Conservation (phyloP, 1,140 invertebrate species). For the Dryas iulia region DNA sequence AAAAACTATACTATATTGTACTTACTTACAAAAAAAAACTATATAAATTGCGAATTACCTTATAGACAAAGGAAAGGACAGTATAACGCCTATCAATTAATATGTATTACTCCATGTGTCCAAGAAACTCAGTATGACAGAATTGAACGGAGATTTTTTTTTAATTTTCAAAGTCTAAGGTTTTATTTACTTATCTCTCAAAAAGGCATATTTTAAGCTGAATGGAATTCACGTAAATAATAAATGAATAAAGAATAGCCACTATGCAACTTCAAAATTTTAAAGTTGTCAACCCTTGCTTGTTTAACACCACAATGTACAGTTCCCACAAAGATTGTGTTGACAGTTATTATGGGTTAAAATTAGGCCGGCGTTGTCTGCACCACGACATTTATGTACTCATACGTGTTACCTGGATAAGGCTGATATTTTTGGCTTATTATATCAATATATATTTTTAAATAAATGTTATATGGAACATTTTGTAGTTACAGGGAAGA, state of each 20-base stretch:
- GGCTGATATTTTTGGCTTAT: neutral
- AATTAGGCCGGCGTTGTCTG: slow-evolving; percentile 45
- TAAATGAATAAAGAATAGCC: neutral
- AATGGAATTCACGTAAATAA: neutral
- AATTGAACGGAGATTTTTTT: neutral
- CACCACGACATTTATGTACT: neutral
- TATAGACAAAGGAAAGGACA: neutral
- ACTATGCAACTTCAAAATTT: neutral
- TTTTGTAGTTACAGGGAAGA: no score
- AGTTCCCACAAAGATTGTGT: slow-evolving; percentile 72
- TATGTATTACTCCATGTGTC: neutral
- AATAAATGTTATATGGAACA: no score
- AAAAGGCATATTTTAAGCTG: neutral
- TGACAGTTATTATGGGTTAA: slow-evolving; percentile 56
- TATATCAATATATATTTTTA: no score
- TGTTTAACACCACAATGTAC: slow-evolving; percentile 36
- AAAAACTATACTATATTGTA: no score
- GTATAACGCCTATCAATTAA: neutral
- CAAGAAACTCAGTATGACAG: neutral
- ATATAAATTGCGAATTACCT: neutral
- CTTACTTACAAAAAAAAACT: no score
- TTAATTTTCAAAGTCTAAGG: neutral
- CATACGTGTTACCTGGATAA: neutral
- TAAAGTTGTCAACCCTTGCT: slow-evolving; percentile 34
- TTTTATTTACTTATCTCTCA: neutral